phyloP scores from a whole-genome alignment of 2,888 invertebrate genomes.

The Zele albiditarsus region DNA sequence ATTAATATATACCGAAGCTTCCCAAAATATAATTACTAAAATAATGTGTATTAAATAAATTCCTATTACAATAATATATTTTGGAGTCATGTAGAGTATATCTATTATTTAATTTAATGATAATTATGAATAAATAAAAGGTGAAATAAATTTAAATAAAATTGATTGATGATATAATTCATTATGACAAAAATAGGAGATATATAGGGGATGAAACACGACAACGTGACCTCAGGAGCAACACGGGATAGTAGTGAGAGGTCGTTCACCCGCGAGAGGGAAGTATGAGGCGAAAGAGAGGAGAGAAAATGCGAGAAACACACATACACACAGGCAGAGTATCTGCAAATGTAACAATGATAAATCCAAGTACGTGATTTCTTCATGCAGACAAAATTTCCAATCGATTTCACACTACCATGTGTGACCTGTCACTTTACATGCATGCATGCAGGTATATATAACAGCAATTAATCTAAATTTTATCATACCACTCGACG shows the following conservation, averaged over 20 bases:
- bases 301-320: slow-evolving; percentile 1
- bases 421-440: neutral
- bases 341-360: slow-evolving; percentile 8
- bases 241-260: slow-evolving; percentile 28
- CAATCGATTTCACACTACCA: slow-evolving; percentile 28
- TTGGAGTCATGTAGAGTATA: too few relatives aligned
- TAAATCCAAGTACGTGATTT: slow-evolving; percentile 32
- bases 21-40: too few relatives aligned
- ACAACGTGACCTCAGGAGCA: slow-evolving; percentile 42
- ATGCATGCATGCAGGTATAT: neutral
- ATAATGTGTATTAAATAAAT: too few relatives aligned
- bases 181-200: neutral
- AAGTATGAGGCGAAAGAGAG: neutral
- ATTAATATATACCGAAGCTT: neutral
- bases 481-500: slow-evolving; percentile 22
- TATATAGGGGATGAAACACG: neutral
- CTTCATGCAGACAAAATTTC: slow-evolving; percentile 29
- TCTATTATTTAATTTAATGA: neutral
- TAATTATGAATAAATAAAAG: too few relatives aligned
- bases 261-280: slow-evolving; percentile 30
- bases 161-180: neutral
- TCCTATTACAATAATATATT: too few relatives aligned
- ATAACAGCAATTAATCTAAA: slow-evolving; percentile 19
- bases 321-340: neutral
- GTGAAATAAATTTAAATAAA: neutral